phyloP scores from a whole-genome alignment of 2,113 vertebrate species.

The Oplegnathus fasciatus region DNA sequence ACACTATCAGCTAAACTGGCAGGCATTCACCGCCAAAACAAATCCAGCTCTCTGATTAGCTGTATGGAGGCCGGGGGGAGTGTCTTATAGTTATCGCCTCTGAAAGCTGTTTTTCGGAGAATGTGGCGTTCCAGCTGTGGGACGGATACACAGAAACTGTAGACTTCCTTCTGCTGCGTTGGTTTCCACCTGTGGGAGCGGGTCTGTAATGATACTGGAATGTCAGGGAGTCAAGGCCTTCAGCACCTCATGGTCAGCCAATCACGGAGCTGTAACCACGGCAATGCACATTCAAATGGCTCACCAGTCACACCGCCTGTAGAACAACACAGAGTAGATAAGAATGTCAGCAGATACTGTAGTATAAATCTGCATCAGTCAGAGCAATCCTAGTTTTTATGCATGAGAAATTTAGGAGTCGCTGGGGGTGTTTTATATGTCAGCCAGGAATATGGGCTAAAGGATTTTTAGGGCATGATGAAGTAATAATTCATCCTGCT shows the following conservation, averaged over 20 bases:
- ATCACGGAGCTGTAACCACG: neutral
- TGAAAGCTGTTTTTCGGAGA: constrained; percentile 57
- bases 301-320: constrained; percentile 23
- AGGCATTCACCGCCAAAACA: constrained; percentile 72
- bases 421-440: constrained; percentile 31
- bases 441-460: neutral
- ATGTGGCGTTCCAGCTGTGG: constrained; percentile 70
- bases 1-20: constrained; percentile 72
- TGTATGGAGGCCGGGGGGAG: constrained; percentile 31
- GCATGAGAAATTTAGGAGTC: constrained; percentile 9
- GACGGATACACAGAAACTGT: constrained; percentile 71
- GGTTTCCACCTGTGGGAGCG: constrained; percentile 78
- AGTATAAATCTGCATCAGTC: neutral
- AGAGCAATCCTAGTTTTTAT: neutral
- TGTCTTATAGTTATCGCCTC: constrained; percentile 53
- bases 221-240: constrained; percentile 62
- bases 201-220: constrained; percentile 58
- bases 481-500: constrained; percentile 28
- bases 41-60: constrained; percentile 71
- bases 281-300: constrained; percentile 40
- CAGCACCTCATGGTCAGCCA: constrained; percentile 23
- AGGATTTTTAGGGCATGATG: neutral
- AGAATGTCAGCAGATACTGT: constrained; percentile 25
- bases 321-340: constrained; percentile 41
- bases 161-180: constrained; percentile 24